Base-by-base conservation (phyloP, 2,797 vertebrate species). In the Sternotherus odoratus region DNA sequence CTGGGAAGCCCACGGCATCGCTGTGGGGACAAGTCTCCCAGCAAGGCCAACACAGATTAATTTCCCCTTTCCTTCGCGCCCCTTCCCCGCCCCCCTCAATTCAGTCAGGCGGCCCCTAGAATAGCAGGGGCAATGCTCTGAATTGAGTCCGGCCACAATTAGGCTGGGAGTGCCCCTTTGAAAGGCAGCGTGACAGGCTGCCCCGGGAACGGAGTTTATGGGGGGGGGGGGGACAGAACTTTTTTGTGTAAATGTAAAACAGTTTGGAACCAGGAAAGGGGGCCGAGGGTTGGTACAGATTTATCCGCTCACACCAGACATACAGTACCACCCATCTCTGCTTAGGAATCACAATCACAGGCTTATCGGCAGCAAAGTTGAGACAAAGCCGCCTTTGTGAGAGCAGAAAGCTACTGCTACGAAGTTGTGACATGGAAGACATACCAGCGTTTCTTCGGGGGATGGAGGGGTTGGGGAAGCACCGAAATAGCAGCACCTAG, bases 181-280 rank as follows among this genome's bases (percentile, higher is more conserved):
- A 48, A 56, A 87, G 84, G 85, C 79, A 21, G 77, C 78, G 90
- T 92, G 95, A 92, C 83, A 82, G 93, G 30, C 92, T 82, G 63
- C 81, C 77, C 60, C 2, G 15, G 24, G 79, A 69, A 82, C 8
- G 0, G 8, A 72, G 84, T 95, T 96, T 90, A 66, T 43, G 43
- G 8, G 17, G 75, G 77, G 81, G 94, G 43, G 8, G 17, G 75
- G 77, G 81, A 94, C 91, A 86, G 94, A 88, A 66, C 77, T 13
- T 60, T 96, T 95, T 95, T 97, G 96, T 97, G 79, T 72, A 15
- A 87, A 97, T 95, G 95, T 92, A 86, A 97, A 97, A 51, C 8
- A 96, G 95, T 87, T 86, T 90, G 92, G 95, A 88, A 69, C 39
- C 36, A 12, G 89, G 91, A 85, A 85, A 48, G 49, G 54, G 66